A percentile compares a stretch with the other conserved stretches of the same genome.
phyloP scores from a whole-genome alignment of 2,797 vertebrate species.

The Paratrypauchen microcephalus region DNA sequence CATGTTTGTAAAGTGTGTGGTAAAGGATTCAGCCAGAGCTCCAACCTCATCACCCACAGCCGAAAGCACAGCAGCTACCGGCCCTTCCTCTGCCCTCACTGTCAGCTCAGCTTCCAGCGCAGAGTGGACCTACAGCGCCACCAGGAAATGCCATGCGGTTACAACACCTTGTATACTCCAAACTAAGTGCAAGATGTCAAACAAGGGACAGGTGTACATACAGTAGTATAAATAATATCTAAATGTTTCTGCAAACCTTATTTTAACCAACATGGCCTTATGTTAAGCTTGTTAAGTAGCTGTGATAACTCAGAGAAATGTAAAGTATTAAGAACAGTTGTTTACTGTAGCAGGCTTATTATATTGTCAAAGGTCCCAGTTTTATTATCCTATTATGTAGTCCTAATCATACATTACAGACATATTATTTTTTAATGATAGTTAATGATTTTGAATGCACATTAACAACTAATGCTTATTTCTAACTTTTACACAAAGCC shows the following conservation, averaged over 20 bases:
- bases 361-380: background rate
- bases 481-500: background rate
- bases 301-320: background rate
- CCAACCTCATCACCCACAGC: slow-evolving; percentile 85
- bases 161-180: slow-evolving; percentile 23
- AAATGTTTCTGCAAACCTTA: background rate
- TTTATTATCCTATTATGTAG: background rate
- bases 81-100: slow-evolving; percentile 73
- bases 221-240: background rate
- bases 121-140: slow-evolving; percentile 78
- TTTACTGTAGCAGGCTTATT: background rate
- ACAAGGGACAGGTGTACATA: slow-evolving; percentile 14
- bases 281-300: background rate
- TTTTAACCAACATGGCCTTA: background rate
- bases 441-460: background rate
- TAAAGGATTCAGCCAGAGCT: slow-evolving; percentile 85
- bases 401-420: background rate
- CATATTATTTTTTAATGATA: background rate
- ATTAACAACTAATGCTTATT: background rate
- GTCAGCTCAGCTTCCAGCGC: slow-evolving; percentile 73
- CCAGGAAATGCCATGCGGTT: slow-evolving; percentile 63
- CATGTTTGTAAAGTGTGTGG: slow-evolving; percentile 82
- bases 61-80: slow-evolving; percentile 77
- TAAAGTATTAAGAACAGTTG: background rate
- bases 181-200: slow-evolving; percentile 22